phyloP scores from a whole-genome alignment of 1,140 invertebrate species.

The Bombus waltoni region DNA sequence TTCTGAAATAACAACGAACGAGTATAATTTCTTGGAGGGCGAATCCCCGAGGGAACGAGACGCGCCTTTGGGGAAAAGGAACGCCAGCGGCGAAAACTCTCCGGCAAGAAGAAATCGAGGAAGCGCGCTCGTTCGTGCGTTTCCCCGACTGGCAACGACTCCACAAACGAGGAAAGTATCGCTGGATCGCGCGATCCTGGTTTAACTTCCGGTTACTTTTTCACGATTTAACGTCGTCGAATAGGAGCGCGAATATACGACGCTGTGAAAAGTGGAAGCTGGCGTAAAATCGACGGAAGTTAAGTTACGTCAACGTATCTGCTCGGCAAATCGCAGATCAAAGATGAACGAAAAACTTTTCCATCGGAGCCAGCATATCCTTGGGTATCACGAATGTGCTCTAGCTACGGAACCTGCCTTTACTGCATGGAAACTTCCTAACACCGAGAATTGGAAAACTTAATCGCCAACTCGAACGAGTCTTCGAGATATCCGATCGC shows the following conservation, averaged over 20 bases:
- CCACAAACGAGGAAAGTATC: not conserved
- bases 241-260: too few species aligned
- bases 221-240: not conserved
- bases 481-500: not conserved
- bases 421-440: not conserved
- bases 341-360: slow-evolving; percentile 22
- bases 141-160: not conserved
- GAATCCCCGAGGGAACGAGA: not conserved
- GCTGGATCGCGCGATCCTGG: not conserved
- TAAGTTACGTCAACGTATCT: slow-evolving; percentile 4
- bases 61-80: not conserved
- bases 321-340: not conserved
- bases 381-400: not conserved
- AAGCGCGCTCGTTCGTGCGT: not conserved
- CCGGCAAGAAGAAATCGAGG: not conserved
- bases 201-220: not conserved
- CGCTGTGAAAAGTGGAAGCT: not conserved
- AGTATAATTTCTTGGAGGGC: not conserved
- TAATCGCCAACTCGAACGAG: slow-evolving; percentile 21
- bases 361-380: not conserved
- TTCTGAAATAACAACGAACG: slow-evolving; percentile 11
- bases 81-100: too few species aligned
- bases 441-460: slow-evolving; percentile 13
- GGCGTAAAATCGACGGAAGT: not conserved
- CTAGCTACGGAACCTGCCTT: too few species aligned